Evolutionary conservation across 35 echinoderm and acorn worm species (phyloP), one percentile per base, ranked within the genome.

Genomic region (Chiridota heheva): DNA sequence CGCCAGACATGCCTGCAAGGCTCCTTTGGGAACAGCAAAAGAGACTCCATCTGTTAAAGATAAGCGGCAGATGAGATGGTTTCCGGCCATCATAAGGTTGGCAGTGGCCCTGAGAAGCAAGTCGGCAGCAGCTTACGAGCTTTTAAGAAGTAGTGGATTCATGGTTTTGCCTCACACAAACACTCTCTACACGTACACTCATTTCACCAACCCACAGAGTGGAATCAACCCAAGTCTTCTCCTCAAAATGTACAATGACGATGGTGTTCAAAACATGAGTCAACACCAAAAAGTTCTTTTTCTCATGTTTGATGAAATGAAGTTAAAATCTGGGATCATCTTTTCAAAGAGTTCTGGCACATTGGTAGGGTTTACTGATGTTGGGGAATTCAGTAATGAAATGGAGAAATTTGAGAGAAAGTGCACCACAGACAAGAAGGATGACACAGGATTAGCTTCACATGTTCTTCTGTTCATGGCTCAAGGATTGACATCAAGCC

Each of bases 271-370:
- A n/a, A 24, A 58, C 27, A 37, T 8, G 13, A 56, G 26, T 4
- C 15, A 31, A 7, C 74, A 78, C 44, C 49, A 78, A 41, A 75
- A 8, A 2, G 3, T 34, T 43, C 57, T 86, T 37, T 25, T 17
- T 25, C 53, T 86, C 4, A 26, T 86, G 15, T 65, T 86, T 46
- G 83, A 86, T 63, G 83, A 86, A 36, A 86, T 86, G 83, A 86
- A 86, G 28, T 49, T 86, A 8, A 48, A 33, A 20, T 63, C 69
- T 18, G 70, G 83, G 4, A 7, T 65, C 4, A 31, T 15, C 24
- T 85, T 74, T 61, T 76, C 83, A 22, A 30, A 20, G 18, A 63
- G 68, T 15, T 43, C 69, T 16, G 83, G 83, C 7, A 6, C 48
- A 42, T 5, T 76, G 1, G 42, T 76, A 22, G 83, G 83, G 1